Evolutionary conservation across 92 coral and sea anemone genomes (phyloP).

Genomic region (Plumapathes pennacea): DNA sequence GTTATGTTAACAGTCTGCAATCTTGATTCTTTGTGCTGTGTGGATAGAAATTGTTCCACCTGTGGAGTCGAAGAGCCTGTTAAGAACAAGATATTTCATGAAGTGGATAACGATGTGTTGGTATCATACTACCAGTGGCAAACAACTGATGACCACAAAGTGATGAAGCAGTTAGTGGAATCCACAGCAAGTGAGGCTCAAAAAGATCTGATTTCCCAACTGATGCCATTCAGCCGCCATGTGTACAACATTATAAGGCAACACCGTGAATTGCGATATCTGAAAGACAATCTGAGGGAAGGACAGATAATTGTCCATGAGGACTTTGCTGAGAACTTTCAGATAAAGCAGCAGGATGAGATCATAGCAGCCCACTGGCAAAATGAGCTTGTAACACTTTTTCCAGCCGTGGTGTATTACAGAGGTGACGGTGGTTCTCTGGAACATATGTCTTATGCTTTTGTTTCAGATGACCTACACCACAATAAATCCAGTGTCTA

Average conservation of each 20-base stretch:
- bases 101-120: conserved; percentile 30
- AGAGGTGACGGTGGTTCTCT: conserved; percentile 16
- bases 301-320: conserved; percentile 44
- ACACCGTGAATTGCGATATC: conserved; percentile 27
- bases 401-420: conserved; percentile 56
- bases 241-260: conserved; percentile 39
- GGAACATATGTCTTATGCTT: conserved; percentile 42
- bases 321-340: conserved; percentile 43
- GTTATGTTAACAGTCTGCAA: conserved; percentile 34
- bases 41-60: conserved; percentile 37
- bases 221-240: conserved; percentile 48
- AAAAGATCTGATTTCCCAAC: conserved; percentile 36
- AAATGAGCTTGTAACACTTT: conserved; percentile 45
- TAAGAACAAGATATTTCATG: conserved; percentile 29
- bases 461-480: conserved; percentile 35
- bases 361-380: conserved; percentile 64
- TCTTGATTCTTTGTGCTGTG: conserved; percentile 42
- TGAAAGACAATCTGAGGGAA: conserved; percentile 12
- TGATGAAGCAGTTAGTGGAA: conserved; percentile 16
- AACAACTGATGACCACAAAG: conserved; percentile 30
- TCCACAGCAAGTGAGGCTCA: conserved; percentile 29
- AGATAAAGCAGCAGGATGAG: conserved; percentile 46
- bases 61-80: conserved; percentile 36
- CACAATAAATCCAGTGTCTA: conserved; percentile 36
- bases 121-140: conserved; percentile 58